A percentile compares a stretch with the other conserved stretches of the same genome.
phyloP scores from a whole-genome alignment of 2,888 invertebrate species.

The Mythimna pallens region DNA sequence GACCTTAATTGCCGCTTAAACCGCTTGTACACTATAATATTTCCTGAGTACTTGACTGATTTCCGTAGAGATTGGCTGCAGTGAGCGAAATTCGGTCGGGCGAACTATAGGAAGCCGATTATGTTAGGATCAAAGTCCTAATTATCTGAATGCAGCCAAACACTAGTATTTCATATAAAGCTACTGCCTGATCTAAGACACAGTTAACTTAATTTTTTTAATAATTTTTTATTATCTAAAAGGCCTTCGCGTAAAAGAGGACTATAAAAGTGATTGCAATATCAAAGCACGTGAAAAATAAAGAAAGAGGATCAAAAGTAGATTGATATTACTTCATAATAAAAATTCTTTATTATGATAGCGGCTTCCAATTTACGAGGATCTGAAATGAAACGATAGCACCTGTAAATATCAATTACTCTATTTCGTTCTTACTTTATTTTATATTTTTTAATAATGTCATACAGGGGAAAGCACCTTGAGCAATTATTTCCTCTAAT shows the following conservation, averaged over 20 bases:
- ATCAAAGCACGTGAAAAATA: slow-evolving; percentile 62
- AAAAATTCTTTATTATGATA: slow-evolving; percentile 68
- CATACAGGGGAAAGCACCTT: slow-evolving; percentile 12
- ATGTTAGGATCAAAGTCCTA: too few relatives aligned
- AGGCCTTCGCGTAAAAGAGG: slow-evolving; percentile 19
- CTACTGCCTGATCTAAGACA: background rate
- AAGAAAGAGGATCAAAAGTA: slow-evolving; percentile 58
- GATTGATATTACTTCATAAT: slow-evolving; percentile 66
- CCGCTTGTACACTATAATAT: too few relatives aligned
- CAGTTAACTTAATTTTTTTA: too few relatives aligned
- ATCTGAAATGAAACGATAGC: slow-evolving; percentile 59
- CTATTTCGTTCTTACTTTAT: slow-evolving; percentile 46
- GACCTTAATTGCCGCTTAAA: too few relatives aligned
- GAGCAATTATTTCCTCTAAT: slow-evolving; percentile 15
- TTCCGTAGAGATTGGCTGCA: too few relatives aligned
- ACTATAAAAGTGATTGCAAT: slow-evolving; percentile 63
- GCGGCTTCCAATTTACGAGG: slow-evolving; percentile 64
- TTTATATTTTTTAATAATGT: slow-evolving; percentile 33
- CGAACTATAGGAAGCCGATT: too few relatives aligned
- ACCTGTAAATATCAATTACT: slow-evolving; percentile 63
- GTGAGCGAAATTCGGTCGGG: too few relatives aligned
- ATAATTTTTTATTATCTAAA: slow-evolving; percentile 15
- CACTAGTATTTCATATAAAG: too few relatives aligned
- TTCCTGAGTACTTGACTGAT: too few relatives aligned
- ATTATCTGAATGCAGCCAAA: too few relatives aligned